Evolutionary conservation across 2,797 vertebrate species (phyloP).

Genomic region (Zenarchopterus dispar): DNA sequence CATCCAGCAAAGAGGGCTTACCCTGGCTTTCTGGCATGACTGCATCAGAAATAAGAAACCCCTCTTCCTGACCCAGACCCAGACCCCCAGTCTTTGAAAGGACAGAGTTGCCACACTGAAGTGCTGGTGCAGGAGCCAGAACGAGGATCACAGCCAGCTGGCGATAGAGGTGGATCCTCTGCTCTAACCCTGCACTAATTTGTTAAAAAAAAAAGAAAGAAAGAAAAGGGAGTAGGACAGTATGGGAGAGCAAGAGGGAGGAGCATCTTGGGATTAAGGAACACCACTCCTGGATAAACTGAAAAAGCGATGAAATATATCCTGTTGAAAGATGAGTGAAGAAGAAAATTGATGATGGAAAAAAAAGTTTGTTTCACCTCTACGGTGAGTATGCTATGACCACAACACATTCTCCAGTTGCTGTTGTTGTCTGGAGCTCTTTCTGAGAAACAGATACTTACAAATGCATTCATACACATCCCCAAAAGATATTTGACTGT

Average conservation of each 20-base stretch:
- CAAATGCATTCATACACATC: too few species aligned
- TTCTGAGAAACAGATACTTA: too few species aligned
- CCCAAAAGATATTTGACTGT: too few species aligned
- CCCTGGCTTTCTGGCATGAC: slow-evolving; percentile 42
- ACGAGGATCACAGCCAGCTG: slow-evolving; percentile 50
- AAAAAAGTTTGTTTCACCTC: neutral
- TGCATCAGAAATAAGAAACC: slow-evolving; percentile 51
- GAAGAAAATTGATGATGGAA: slow-evolving; percentile 15
- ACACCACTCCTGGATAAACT: slow-evolving; percentile 25
- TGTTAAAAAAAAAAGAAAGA: slow-evolving; percentile 39
- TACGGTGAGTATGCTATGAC: neutral
- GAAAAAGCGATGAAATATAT: slow-evolving; percentile 36
- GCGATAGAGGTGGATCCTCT: slow-evolving; percentile 42
- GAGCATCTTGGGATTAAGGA: slow-evolving; percentile 31
- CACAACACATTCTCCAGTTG: neutral
- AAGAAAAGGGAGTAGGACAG: slow-evolving; percentile 9
- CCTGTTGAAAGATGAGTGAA: slow-evolving; percentile 27
- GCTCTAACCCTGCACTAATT: slow-evolving; percentile 39
- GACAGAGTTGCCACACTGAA: slow-evolving; percentile 32
- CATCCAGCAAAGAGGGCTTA: slow-evolving; percentile 50
- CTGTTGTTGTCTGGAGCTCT: neutral
- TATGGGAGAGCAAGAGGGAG: slow-evolving; percentile 32
- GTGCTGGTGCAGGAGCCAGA: slow-evolving; percentile 43
- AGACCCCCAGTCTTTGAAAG: slow-evolving; percentile 32
- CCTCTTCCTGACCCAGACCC: slow-evolving; percentile 40